Percentiles rank a stretch among this genome's conserved stretches.
Conservation (phyloP, 92 coral and sea anemone genomes). For the Desmophyllum pertusum region DNA sequence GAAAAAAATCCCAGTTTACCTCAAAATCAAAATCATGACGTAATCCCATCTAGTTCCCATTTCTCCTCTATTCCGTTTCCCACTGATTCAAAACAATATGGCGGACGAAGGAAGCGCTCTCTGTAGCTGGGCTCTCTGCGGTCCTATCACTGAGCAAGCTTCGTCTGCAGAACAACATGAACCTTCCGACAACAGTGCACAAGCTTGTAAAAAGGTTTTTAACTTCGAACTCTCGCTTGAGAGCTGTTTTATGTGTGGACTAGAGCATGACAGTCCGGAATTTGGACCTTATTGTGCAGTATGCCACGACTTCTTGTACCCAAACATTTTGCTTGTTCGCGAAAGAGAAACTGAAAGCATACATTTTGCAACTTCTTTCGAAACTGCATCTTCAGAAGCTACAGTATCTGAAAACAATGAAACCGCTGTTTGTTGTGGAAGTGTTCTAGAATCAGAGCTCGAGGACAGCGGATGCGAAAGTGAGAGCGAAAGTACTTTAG, state of each 20-base stretch:
- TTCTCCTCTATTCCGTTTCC: background rate
- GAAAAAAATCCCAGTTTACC: background rate
- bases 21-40: background rate
- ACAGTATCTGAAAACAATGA: background rate
- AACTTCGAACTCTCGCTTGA: constrained; percentile 50
- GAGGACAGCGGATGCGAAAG: constrained; percentile 32
- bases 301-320: constrained; percentile 73
- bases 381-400: background rate
- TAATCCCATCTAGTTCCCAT: background rate
- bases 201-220: constrained; percentile 37
- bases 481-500: constrained; percentile 1
- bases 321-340: constrained; percentile 32
- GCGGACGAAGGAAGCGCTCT: constrained; percentile 11
- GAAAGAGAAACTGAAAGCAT: background rate
- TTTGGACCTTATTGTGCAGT: constrained; percentile 68
- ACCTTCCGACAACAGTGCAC: background rate
- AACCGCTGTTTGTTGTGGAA: background rate
- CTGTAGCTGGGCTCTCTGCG: background rate
- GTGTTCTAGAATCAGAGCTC: constrained; percentile 13
- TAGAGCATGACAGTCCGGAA: constrained; percentile 53
- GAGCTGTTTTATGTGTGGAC: constrained; percentile 55
- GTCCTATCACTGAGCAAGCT: background rate
- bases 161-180: constrained; percentile 13
- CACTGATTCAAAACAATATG: constrained; percentile 25
- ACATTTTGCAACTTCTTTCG: background rate